These are phyloP conservation scores for Leptopterna dolabrata DNA, from an alignment of 2,888 invertebrate species.

Conservation along the genomic window DNA sequence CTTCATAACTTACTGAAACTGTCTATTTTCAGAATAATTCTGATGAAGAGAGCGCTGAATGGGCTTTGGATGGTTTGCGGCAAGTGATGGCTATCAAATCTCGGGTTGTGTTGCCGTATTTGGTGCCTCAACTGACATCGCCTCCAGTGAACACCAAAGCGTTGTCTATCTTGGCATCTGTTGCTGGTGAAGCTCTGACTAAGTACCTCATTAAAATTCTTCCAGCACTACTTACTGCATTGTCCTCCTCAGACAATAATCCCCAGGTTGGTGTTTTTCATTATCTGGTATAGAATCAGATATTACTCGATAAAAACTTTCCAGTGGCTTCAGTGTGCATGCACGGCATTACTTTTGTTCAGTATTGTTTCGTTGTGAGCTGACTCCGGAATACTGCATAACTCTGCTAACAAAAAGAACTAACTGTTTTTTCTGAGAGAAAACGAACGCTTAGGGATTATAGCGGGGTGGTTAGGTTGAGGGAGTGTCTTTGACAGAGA, in stretches of 20 bases:
- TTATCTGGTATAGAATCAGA: no score
- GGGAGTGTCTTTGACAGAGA: no score
- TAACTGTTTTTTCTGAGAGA: no score
- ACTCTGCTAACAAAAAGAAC: no score
- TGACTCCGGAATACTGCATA: no score
- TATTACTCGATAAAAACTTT: no score
- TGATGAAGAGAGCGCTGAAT: slow-evolving; percentile 84
- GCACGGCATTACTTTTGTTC: no score
- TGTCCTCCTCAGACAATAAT: slow-evolving; percentile 77
- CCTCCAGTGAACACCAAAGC: slow-evolving; percentile 93
- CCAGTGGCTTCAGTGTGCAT: no score
- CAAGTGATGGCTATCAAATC: slow-evolving; percentile 98
- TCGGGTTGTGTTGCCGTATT: slow-evolving; percentile 92
- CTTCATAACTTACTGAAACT: background rate
- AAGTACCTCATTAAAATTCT: slow-evolving; percentile 92
- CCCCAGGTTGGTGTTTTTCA: slow-evolving; percentile 64
- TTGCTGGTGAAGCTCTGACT: slow-evolving; percentile 92
- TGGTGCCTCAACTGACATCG: slow-evolving; percentile 92
- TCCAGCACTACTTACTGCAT: slow-evolving; percentile 85
- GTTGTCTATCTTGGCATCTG: slow-evolving; percentile 91
- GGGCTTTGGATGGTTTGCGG: slow-evolving; percentile 92
- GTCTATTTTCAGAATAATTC: slow-evolving; percentile 74
- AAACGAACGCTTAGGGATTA: no score
- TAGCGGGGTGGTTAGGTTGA: no score
- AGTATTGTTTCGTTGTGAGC: no score